Evolutionary conservation across 1,140 invertebrate genomes (phyloP).

Genomic region (Microplitis mediator): DNA sequence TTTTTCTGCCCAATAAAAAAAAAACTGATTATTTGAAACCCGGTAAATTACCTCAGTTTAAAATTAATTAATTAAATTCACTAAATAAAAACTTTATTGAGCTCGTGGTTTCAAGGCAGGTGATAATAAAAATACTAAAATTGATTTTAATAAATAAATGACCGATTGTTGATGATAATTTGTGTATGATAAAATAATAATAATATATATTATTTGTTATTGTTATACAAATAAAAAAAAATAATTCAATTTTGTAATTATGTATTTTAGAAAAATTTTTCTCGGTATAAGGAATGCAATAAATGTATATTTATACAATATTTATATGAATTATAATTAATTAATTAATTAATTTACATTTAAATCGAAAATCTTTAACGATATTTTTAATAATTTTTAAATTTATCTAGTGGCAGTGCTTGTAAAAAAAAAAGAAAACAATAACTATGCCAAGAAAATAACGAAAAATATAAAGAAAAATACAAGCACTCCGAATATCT

Average conservation of each 20-base stretch:
- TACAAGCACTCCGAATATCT: slow-evolving; percentile 98
- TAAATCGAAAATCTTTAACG: neutral
- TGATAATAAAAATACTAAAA: too few relatives aligned
- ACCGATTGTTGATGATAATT: too few relatives aligned
- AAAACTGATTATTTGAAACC: too few relatives aligned
- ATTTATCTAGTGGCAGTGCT: too few relatives aligned
- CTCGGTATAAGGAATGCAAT: slow-evolving; percentile 27
- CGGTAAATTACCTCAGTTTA: too few relatives aligned
- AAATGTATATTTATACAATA: slow-evolving; percentile 25
- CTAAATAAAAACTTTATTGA: too few relatives aligned
- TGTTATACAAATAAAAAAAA: neutral
- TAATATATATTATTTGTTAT: neutral
- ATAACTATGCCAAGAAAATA: slow-evolving; percentile 83
- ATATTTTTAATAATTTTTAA: neutral
- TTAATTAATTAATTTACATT: neutral
- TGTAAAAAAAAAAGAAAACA: neutral
- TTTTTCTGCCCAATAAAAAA: too few relatives aligned
- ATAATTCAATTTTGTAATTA: slow-evolving; percentile 10
- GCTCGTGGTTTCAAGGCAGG: too few relatives aligned
- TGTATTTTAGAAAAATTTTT: slow-evolving; percentile 25
- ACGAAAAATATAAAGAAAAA: slow-evolving; percentile 99
- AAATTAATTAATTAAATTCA: too few relatives aligned
- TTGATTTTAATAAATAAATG: too few relatives aligned
- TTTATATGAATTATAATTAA: neutral
- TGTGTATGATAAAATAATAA: neutral